Conservation (phyloP, 2,888 invertebrate genomes). For the Agrypnus murinus region DNA sequence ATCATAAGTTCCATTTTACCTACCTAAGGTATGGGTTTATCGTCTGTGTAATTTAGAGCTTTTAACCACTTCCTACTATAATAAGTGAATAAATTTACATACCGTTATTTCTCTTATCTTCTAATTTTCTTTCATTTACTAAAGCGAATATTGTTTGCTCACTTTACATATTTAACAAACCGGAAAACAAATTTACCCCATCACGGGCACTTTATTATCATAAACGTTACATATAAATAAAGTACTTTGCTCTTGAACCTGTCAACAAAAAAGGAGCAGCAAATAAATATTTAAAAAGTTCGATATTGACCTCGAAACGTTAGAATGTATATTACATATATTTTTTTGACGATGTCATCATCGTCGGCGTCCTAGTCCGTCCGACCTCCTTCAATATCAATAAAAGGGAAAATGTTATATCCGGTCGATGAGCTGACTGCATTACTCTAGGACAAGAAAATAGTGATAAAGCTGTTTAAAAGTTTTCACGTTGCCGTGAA, state of each 20-base stretch:
- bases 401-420: constrained; percentile 11
- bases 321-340: neutral
- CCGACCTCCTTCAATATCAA: neutral
- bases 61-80: too few species aligned
- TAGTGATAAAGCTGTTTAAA: neutral
- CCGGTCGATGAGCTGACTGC: constrained; percentile 1
- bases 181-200: too few species aligned
- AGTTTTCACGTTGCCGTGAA: neutral
- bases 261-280: neutral
- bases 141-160: too few species aligned
- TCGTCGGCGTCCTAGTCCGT: neutral
- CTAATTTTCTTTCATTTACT: too few species aligned
- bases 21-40: too few species aligned
- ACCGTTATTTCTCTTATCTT: too few species aligned
- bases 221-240: too few species aligned
- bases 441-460: neutral
- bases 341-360: neutral
- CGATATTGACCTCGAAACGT: neutral
- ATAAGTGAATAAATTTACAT: too few species aligned
- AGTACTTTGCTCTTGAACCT: neutral
- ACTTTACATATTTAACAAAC: too few species aligned
- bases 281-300: neutral
- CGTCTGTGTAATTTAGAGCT: too few species aligned
- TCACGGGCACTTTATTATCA: too few species aligned
- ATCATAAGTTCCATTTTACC: too few species aligned